These are phyloP conservation scores for Sesamia inferens DNA, from an alignment of 2,888 invertebrate genomes.

Conservation along the genomic window DNA sequence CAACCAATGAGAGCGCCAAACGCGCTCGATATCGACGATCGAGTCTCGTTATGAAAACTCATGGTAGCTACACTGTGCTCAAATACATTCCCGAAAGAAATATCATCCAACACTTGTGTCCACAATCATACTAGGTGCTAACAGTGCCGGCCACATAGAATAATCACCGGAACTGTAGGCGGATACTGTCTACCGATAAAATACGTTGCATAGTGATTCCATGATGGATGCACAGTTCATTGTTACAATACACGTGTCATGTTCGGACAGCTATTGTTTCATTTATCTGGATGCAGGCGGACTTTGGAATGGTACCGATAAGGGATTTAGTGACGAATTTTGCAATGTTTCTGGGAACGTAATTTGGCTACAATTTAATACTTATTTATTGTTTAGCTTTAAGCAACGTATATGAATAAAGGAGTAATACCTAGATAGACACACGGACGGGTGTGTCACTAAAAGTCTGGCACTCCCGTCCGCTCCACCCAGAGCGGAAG, in stretches of 20 bases:
- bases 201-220: slow-evolving; percentile 47
- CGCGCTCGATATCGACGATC: too few relatives aligned
- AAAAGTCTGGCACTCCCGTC: too few relatives aligned
- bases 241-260: slow-evolving; percentile 17
- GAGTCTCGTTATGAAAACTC: too few relatives aligned
- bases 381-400: too few relatives aligned
- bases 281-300: slow-evolving; percentile 24
- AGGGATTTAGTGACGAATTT: background rate
- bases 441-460: too few relatives aligned
- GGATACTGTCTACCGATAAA: slow-evolving; percentile 57
- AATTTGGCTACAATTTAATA: slow-evolving; percentile 1
- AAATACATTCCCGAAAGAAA: background rate
- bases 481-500: too few relatives aligned
- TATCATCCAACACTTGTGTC: slow-evolving; percentile 23
- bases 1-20: too few relatives aligned
- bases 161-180: slow-evolving; percentile 58
- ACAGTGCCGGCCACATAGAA: slow-evolving; percentile 33
- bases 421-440: too few relatives aligned
- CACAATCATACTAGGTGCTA: slow-evolving; percentile 34
- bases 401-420: too few relatives aligned
- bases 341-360: background rate
- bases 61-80: too few relatives aligned
- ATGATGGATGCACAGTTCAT: slow-evolving; percentile 30
- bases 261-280: slow-evolving; percentile 7
- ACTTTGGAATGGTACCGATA: slow-evolving; percentile 17